Evolutionary conservation across 1,140 invertebrate species (phyloP).

Genomic region (Drosophila quadrilineata): DNA sequence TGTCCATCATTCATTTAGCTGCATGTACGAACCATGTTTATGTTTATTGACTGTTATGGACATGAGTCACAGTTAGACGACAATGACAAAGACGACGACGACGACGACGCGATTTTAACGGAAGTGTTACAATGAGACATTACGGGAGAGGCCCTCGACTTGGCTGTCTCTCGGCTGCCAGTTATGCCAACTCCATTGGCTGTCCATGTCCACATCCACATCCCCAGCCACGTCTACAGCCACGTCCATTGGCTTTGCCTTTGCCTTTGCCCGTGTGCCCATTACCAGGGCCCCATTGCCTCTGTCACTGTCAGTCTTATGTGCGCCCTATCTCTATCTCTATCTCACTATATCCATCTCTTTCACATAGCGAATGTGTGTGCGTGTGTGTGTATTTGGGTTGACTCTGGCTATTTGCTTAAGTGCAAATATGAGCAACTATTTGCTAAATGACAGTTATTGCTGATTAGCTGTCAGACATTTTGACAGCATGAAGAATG

Average conservation of each 20-base stretch:
- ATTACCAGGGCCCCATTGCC: conserved; percentile 54
- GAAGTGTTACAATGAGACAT: conserved; percentile 75
- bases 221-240: too few species aligned
- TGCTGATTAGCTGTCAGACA: conserved; percentile 78
- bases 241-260: too few species aligned
- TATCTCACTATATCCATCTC: neutral
- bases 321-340: neutral
- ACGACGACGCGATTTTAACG: conserved; percentile 67
- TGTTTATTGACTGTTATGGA: conserved; percentile 80
- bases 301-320: conserved; percentile 60
- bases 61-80: conserved; percentile 76
- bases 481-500: conserved; percentile 78
- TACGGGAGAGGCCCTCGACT: conserved; percentile 33
- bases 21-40: conserved; percentile 71
- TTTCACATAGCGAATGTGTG: too few species aligned
- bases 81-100: conserved; percentile 30
- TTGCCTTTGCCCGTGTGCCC: too few species aligned
- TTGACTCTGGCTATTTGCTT: conserved; percentile 70
- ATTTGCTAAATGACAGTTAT: conserved; percentile 80
- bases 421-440: conserved; percentile 80
- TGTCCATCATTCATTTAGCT: conserved; percentile 76
- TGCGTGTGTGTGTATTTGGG: neutral
- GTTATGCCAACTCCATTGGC: conserved; percentile 30
- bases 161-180: conserved; percentile 24
- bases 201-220: conserved; percentile 45